These are phyloP conservation scores for Acronicta aceris DNA, from an alignment of 2,888 invertebrate species.

Conservation along the genomic window DNA sequence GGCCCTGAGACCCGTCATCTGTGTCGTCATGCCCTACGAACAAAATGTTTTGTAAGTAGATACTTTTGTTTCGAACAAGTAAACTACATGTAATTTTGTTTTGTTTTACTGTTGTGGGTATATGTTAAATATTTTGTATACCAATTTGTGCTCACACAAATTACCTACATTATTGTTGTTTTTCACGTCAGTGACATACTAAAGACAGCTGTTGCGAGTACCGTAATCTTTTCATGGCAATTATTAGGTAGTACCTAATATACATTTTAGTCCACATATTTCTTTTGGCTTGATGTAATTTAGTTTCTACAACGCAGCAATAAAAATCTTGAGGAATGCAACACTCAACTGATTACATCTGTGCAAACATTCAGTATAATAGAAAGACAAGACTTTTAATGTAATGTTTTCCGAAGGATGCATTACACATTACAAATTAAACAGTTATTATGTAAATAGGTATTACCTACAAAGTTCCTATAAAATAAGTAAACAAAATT, in stretches of 20 bases:
- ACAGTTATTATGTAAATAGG: not conserved
- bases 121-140: not conserved
- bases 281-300: no score
- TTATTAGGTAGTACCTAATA: no score
- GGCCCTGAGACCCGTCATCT: constrained; percentile 27
- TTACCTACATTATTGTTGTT: not conserved
- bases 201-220: no score
- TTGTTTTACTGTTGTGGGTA: not conserved
- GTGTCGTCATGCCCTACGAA: constrained; percentile 39
- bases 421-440: not conserved
- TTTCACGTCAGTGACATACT: not conserved
- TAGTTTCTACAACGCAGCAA: no score
- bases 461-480: not conserved
- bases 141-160: not conserved
- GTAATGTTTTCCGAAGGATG: not conserved
- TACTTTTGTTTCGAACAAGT: not conserved
- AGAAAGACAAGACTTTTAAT: no score
- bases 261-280: no score
- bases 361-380: no score
- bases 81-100: not conserved
- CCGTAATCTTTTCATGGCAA: no score
- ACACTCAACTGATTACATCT: no score
- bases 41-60: constrained; percentile 13
- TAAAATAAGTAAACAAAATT: not conserved
- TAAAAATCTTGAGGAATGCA: no score